Percentiles rank a stretch among this genome's conserved stretches.
Evolutionary conservation across 2,113 vertebrate genomes (phyloP).

Genomic region (Fregata magnificens): DNA sequence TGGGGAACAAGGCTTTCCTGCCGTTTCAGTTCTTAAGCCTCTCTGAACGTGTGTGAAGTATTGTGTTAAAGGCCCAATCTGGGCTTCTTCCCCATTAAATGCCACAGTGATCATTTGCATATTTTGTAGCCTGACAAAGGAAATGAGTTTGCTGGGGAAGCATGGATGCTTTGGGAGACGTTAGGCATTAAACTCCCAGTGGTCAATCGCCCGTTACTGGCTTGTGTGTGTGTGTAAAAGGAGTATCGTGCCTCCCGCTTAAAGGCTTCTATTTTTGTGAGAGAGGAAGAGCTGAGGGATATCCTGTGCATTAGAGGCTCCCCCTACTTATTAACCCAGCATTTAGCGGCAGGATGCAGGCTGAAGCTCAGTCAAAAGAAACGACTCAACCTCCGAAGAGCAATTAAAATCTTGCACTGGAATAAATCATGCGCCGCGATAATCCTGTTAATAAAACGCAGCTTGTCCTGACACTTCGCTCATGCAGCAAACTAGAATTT

Average conservation of each 20-base stretch:
- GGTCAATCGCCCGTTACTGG: constrained; percentile 55
- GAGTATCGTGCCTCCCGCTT: constrained; percentile 38
- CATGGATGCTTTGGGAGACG: constrained; percentile 72
- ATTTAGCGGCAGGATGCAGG: constrained; percentile 84
- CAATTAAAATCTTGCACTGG: constrained; percentile 86
- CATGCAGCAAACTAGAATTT: constrained; percentile 81
- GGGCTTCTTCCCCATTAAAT: constrained; percentile 63
- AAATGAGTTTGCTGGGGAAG: constrained; percentile 72
- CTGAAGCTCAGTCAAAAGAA: constrained; percentile 83
- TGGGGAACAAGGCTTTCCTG: constrained; percentile 55
- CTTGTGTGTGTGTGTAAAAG: neutral
- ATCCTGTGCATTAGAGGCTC: constrained; percentile 82
- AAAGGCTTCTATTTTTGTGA: constrained; percentile 69
- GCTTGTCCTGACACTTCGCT: constrained; percentile 85
- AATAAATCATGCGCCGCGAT: constrained; percentile 84
- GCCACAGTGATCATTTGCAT: constrained; percentile 74
- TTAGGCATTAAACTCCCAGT: constrained; percentile 67
- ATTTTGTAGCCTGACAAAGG: constrained; percentile 76
- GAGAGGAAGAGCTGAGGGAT: constrained; percentile 77
- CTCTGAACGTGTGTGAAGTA: constrained; percentile 39
- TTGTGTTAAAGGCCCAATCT: constrained; percentile 57
- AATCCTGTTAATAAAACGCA: constrained; percentile 88
- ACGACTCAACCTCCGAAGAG: constrained; percentile 83
- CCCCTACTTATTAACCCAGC: constrained; percentile 84
- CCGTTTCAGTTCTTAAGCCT: constrained; percentile 44